Conservation (phyloP, 2,113 vertebrate genomes). For the Apodemus speciosus region DNA sequence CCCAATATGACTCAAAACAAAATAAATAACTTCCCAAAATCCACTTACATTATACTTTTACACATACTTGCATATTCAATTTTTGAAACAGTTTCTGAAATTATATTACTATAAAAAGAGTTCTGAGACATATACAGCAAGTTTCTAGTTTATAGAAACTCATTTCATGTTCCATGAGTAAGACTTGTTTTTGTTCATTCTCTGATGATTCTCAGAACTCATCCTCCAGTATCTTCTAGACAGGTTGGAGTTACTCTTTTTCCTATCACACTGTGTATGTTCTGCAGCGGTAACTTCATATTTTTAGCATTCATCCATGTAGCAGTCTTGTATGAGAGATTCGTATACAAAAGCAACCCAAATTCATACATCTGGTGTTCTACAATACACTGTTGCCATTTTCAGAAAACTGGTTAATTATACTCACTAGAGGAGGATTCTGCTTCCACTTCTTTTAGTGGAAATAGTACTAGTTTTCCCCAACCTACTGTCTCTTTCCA, state of each 20-base stretch:
- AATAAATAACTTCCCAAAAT: background rate
- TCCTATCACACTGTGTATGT: background rate
- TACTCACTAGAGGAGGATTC: accelerated
- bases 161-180: background rate
- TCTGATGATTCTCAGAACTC: background rate
- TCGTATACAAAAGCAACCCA: background rate
- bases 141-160: background rate
- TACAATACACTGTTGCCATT: background rate
- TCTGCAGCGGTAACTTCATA: background rate
- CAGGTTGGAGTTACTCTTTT: background rate
- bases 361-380: background rate
- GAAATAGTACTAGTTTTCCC: background rate
- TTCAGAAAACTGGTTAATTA: background rate
- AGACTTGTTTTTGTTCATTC: background rate
- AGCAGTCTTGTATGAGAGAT: background rate
- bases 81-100: background rate
- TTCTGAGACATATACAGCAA: background rate
- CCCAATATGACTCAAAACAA: background rate
- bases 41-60: background rate
- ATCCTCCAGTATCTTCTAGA: background rate
- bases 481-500: background rate
- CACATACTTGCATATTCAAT: background rate
- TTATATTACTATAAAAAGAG: background rate
- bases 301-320: too few species aligned
- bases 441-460: background rate